phyloP scores from a whole-genome alignment of 1,140 invertebrate genomes.

The Ooceraea biroi region DNA sequence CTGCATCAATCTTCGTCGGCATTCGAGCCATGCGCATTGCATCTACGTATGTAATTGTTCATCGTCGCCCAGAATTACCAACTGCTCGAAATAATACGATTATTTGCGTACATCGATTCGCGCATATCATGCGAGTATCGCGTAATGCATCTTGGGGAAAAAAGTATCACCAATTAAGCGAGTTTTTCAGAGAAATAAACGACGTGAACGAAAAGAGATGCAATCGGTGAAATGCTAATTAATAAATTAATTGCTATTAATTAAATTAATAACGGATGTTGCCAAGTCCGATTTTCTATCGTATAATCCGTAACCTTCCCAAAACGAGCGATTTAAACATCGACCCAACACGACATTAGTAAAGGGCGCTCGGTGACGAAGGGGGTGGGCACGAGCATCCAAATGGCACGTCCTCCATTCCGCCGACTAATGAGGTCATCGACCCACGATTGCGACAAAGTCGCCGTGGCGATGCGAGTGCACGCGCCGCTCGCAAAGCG shows the following conservation, averaged over 20 bases:
- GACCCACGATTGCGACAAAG: slow-evolving; percentile 47
- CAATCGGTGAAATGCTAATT: no score
- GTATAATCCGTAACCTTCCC: neutral
- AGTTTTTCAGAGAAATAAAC: neutral
- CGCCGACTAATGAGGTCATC: slow-evolving; percentile 51
- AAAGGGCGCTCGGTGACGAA: slow-evolving; percentile 5
- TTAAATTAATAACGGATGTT: neutral
- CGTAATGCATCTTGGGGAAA: neutral
- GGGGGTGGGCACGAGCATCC: slow-evolving; percentile 22
- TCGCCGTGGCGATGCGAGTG: slow-evolving; percentile 18
- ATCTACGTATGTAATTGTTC: no score
- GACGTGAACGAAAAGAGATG: neutral
- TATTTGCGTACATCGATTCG: no score
- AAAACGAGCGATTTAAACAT: neutral
- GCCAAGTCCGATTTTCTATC: slow-evolving; percentile 63
- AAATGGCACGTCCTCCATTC: slow-evolving; percentile 33
- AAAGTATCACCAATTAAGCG: neutral
- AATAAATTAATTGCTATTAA: neutral
- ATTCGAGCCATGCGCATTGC: no score
- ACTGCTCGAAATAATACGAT: no score
- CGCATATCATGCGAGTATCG: no score
- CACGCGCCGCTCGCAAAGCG: slow-evolving; percentile 19
- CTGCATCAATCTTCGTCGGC: no score
- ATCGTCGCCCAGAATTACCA: no score
- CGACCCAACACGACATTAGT: neutral